A percentile compares a stretch with the other conserved stretches of the same genome.
Evolutionary conservation across 1,140 invertebrate species (phyloP).

Genomic region (Drosophila erecta): DNA sequence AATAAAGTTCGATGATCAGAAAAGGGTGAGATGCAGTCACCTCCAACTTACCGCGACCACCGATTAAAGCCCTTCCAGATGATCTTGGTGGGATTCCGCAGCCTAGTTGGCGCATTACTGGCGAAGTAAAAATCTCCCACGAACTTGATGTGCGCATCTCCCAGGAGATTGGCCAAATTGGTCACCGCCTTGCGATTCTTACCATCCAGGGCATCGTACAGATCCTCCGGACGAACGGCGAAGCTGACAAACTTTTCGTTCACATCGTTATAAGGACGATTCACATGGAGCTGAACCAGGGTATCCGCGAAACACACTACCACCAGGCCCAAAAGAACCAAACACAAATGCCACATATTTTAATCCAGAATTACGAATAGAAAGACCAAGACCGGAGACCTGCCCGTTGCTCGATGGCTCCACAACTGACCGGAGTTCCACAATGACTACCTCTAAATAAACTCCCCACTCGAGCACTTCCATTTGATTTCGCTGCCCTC

Average conservation of each 20-base stretch:
- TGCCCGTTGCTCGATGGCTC: slow-evolving; percentile 38
- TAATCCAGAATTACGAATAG: not conserved
- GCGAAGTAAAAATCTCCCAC: slow-evolving; percentile 73
- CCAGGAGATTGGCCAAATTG: slow-evolving; percentile 68
- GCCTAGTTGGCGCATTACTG: slow-evolving; percentile 54
- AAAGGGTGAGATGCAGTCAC: not conserved
- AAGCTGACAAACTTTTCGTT: slow-evolving; percentile 82
- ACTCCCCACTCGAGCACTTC: slow-evolving; percentile 40
- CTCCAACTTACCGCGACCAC: slow-evolving; percentile 69
- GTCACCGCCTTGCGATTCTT: slow-evolving; percentile 66
- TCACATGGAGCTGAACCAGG: slow-evolving; percentile 75
- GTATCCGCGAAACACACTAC: slow-evolving; percentile 54
- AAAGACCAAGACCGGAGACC: slow-evolving; percentile 19
- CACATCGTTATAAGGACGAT: slow-evolving; percentile 80
- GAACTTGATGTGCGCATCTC: slow-evolving; percentile 74
- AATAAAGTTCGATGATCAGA: not conserved
- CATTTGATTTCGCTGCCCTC: slow-evolving; percentile 58
- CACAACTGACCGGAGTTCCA: slow-evolving; percentile 54
- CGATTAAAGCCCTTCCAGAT: slow-evolving; percentile 83
- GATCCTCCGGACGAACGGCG: slow-evolving; percentile 69
- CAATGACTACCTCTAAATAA: slow-evolving; percentile 54
- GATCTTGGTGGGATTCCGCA: slow-evolving; percentile 78
- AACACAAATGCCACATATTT: slow-evolving; percentile 34
- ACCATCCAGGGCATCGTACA: slow-evolving; percentile 76
- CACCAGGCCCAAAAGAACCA: slow-evolving; percentile 33